These are phyloP conservation scores for Brachionus paranguensis DNA, from an alignment of 1,140 invertebrate species.

Conservation along the genomic window DNA sequence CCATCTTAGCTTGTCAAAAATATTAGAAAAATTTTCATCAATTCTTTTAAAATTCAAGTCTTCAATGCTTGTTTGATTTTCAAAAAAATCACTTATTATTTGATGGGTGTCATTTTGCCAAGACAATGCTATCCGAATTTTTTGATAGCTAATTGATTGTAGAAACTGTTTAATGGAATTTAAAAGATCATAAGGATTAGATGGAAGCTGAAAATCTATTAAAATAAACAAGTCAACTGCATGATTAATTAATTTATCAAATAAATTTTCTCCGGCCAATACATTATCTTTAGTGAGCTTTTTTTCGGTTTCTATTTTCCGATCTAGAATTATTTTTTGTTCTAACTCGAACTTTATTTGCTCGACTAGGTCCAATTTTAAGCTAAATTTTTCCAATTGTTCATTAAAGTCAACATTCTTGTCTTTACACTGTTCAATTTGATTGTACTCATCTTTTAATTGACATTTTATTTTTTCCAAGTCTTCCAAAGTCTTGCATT, in stretches of 20 bases:
- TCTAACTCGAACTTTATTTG: neutral
- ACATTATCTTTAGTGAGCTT: neutral
- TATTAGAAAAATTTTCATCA: neutral
- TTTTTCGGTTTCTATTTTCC: neutral
- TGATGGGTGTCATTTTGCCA: neutral
- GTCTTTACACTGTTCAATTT: neutral
- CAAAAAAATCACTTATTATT: neutral
- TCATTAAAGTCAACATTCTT: neutral
- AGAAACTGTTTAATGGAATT: neutral
- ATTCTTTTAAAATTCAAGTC: neutral
- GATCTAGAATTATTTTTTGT: neutral
- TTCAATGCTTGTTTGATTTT: neutral
- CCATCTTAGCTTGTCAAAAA: neutral
- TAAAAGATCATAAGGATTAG: neutral
- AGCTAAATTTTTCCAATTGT: neutral
- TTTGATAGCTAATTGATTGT: neutral
- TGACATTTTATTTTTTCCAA: neutral
- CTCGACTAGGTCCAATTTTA: neutral
- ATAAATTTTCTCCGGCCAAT: neutral
- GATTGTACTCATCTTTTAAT: neutral
- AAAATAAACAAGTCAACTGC: neutral
- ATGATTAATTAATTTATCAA: neutral
- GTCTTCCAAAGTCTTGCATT: neutral
- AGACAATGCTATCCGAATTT: neutral
- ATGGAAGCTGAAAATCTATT: neutral